Base-by-base conservation (phyloP, 2,113 vertebrate species). In the Atlantisia rogersi region DNA sequence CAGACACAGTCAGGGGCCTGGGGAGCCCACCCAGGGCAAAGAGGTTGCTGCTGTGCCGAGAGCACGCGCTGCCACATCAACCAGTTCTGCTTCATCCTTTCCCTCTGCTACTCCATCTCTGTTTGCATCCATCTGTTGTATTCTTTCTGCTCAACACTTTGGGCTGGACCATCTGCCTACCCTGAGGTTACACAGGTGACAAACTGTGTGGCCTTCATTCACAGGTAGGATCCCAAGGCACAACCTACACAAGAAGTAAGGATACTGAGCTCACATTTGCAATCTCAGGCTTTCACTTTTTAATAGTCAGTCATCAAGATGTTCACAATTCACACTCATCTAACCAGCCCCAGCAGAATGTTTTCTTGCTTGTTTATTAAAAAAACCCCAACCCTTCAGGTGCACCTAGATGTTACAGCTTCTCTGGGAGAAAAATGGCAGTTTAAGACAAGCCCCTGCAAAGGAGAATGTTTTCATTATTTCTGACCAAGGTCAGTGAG, bases 1-100 rank as follows among this genome's bases (percentile, higher is more conserved):
- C 3, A 6, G 37, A 37, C 19, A 81, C 5, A 7, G 4, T 17
- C 15, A 60, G 58, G 67, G 77, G 35, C 21, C 40, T 18, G 11
- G 28, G 48, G 21, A 52, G 48, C 15, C 58, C 28, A 5, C 53
- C n/a, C 7, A 22, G n/a, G 44, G 9, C 60, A 56, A 25, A 67
- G 40, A 58, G 52, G 12, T 0, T 74, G 50, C 48, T 65, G 55
- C 15, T 37, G 31, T 44, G 37, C 87, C 62, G 58, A 60, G 39
- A 40, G 18, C 28, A 55, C 2, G 0, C 0, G 0, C 46, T 40
- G 53, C 31, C 67, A 69, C 67, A 48, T 12, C 3, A 0, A 32
- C 26, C 50, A 63, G 9, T 42, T 68, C 48, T 37, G 11, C 79
- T n/a, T 40, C 59, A 44, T 8, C 71, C 5, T 64, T 68, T 68